Evolutionary conservation across 2,888 invertebrate species (phyloP).

Genomic region (Dorcus hopei): DNA sequence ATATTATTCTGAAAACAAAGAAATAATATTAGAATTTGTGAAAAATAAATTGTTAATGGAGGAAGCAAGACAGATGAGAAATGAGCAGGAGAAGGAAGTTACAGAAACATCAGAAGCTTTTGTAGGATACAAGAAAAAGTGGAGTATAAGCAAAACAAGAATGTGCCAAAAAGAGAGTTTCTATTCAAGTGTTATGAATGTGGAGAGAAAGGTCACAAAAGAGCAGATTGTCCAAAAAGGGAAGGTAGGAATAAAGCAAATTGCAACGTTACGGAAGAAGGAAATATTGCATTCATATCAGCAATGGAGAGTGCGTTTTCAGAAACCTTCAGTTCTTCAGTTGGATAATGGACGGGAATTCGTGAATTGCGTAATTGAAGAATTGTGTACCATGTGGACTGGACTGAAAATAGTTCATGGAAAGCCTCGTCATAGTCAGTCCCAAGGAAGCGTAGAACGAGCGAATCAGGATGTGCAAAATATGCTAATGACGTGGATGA

Average conservation of each 20-base stretch:
- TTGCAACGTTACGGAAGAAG: background rate
- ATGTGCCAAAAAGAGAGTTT: background rate
- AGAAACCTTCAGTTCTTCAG: conserved; percentile 12
- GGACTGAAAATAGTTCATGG: too few species aligned
- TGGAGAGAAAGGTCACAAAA: background rate
- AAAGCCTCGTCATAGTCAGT: too few species aligned
- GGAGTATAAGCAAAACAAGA: background rate
- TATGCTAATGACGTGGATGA: too few species aligned
- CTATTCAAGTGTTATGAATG: background rate
- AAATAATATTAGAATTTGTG: conserved; percentile 14
- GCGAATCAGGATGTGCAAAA: too few species aligned
- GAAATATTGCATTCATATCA: background rate
- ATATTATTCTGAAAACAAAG: conserved; percentile 9
- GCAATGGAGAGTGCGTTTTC: too few species aligned
- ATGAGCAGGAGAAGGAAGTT: conserved; percentile 2
- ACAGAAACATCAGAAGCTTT: background rate
- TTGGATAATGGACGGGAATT: too few species aligned
- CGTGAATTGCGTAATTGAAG: too few species aligned
- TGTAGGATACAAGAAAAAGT: background rate
- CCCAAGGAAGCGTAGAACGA: too few species aligned
- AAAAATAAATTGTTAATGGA: background rate
- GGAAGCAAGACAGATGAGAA: too few species aligned
- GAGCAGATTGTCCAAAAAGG: background rate
- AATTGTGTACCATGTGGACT: too few species aligned
- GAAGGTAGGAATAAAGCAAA: background rate